Percentiles rank a stretch among this genome's conserved stretches.
These are phyloP conservation scores for Graptemys geographica DNA, from an alignment of 2,797 vertebrate species.

Conservation along the genomic window DNA sequence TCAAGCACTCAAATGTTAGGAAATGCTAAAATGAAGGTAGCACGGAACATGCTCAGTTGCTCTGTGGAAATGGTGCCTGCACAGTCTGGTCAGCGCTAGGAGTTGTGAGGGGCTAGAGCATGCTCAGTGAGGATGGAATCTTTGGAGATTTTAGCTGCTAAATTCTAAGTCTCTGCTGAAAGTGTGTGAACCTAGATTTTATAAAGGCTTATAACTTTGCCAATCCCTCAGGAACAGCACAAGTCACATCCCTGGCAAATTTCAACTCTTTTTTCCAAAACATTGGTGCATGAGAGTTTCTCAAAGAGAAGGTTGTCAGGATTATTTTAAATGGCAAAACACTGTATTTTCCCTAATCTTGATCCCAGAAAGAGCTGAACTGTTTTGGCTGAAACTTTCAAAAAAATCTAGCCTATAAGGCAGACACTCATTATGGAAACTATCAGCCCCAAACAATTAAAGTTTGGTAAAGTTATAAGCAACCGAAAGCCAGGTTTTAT, in stretches of 20 bases:
- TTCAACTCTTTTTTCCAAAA: background rate
- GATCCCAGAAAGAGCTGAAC: constrained; percentile 24
- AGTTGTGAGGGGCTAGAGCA: background rate
- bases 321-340: background rate
- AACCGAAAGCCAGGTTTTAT: background rate
- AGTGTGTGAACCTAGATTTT: background rate
- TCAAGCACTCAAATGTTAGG: background rate
- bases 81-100: background rate
- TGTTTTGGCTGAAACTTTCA: constrained; percentile 20
- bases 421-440: constrained; percentile 14
- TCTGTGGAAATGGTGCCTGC: background rate
- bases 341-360: background rate
- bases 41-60: background rate
- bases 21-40: background rate
- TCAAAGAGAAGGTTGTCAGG: background rate
- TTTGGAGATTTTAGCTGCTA: background rate
- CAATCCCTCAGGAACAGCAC: background rate
- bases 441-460: constrained; percentile 28
- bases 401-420: background rate
- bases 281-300: background rate
- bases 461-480: background rate
- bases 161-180: background rate
- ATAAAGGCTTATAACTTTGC: background rate
- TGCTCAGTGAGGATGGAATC: background rate
- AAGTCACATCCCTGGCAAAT: background rate